A percentile compares a stretch with the other conserved stretches of the same genome.
Evolutionary conservation across 2,113 vertebrate genomes (phyloP).

Genomic region (Acanthisitta chloris): DNA sequence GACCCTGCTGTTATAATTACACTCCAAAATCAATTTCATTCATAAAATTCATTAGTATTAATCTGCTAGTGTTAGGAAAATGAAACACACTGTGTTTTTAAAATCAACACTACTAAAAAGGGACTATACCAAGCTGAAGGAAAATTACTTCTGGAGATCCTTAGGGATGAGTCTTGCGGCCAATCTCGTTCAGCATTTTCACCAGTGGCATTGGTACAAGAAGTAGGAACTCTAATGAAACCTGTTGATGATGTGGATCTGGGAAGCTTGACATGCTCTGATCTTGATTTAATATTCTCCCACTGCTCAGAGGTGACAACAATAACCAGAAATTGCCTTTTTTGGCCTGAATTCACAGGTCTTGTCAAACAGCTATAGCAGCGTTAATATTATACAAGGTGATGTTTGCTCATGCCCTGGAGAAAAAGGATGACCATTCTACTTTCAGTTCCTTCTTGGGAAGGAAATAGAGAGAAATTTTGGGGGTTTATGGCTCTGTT

Average conservation of each 20-base stretch:
- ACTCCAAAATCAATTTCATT: neutral
- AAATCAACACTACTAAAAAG: neutral
- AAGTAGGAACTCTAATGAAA: neutral
- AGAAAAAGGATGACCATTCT: neutral
- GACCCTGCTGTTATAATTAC: neutral
- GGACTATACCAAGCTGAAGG: neutral
- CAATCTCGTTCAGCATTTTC: neutral
- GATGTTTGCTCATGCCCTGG: neutral
- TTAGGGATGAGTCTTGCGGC: neutral
- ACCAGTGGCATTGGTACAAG: neutral
- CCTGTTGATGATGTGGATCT: neutral
- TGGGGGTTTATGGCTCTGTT: rapidly evolving
- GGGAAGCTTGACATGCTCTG: neutral
- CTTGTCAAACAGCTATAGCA: neutral
- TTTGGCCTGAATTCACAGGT: neutral
- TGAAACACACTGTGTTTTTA: neutral
- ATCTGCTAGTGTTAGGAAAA: neutral
- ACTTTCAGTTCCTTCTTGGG: neutral
- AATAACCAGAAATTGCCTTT: neutral
- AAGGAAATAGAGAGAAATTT: neutral
- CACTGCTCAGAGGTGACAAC: neutral
- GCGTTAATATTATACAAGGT: neutral
- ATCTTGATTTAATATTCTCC: neutral
- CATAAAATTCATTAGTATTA: neutral
- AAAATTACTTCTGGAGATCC: neutral